A percentile compares a stretch with the other conserved stretches of the same genome.
phyloP scores from a whole-genome alignment of 2,888 invertebrate genomes.

The Nemurella pictetii region DNA sequence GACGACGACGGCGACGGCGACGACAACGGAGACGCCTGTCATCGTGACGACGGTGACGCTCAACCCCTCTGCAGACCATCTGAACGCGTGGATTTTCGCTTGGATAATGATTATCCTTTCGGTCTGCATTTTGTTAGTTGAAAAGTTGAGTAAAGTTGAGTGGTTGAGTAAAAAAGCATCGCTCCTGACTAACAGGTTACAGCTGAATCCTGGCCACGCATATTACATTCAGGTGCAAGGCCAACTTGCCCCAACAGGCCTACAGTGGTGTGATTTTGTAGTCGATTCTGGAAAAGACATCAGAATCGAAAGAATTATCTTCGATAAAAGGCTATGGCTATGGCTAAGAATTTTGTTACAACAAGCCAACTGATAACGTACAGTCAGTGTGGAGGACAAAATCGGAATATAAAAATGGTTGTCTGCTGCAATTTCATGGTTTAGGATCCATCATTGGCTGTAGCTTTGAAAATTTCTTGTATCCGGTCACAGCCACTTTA shows the following conservation, averaged over 20 bases:
- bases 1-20: no score
- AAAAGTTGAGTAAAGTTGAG: no score
- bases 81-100: no score
- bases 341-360: constrained; percentile 43
- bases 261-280: constrained; percentile 7
- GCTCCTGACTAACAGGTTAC: background rate
- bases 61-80: no score
- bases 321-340: background rate
- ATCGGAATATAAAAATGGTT: background rate
- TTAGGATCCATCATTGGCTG: background rate
- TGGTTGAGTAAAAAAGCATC: background rate
- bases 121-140: no score
- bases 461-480: background rate
- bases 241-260: background rate
- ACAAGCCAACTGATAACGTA: constrained; percentile 43
- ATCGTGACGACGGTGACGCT: no score
- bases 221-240: constrained; percentile 36
- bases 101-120: no score
- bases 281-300: constrained; percentile 10
- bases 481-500: background rate
- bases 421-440: background rate
- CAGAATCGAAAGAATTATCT: background rate
- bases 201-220: background rate
- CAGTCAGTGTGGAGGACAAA: background rate
- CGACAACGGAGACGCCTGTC: no score